Evolutionary conservation across 1,140 invertebrate species (phyloP).

Genomic region (Dinoponera quadriceps): DNA sequence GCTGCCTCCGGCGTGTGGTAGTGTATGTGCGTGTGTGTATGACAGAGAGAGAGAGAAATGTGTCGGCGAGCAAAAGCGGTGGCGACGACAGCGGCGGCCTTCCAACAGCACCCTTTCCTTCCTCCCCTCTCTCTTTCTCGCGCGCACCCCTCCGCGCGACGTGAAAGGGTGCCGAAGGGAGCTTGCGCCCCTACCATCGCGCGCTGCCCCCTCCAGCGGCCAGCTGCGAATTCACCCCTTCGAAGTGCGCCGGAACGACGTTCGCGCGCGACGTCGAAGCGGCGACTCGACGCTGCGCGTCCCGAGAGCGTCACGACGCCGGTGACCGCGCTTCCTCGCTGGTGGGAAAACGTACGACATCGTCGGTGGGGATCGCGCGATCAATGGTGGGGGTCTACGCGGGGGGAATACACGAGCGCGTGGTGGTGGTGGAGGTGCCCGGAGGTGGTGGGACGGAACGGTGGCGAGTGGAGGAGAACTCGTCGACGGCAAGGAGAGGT

Average conservation of each 20-base stretch:
- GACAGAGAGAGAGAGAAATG: slow-evolving; percentile 20
- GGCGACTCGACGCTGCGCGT: slow-evolving; percentile 31
- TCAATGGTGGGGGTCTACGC: background rate
- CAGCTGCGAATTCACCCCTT: slow-evolving; percentile 29
- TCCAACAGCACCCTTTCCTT: background rate
- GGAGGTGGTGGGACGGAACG: background rate
- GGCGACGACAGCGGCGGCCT: slow-evolving; percentile 22
- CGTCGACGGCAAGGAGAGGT: slow-evolving; percentile 83
- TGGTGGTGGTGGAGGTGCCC: slow-evolving; percentile 6
- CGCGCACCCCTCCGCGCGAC: background rate
- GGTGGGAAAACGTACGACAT: background rate
- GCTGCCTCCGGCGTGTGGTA: background rate
- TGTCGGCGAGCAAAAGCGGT: background rate
- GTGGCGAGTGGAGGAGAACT: slow-evolving; percentile 63
- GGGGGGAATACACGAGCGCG: background rate
- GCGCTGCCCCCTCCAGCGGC: background rate
- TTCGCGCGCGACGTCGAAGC: slow-evolving; percentile 64
- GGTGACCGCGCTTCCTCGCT: slow-evolving; percentile 2
- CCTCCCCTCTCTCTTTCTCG: background rate
- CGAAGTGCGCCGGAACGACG: slow-evolving; percentile 39
- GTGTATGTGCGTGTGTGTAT: no score
- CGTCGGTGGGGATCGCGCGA: slow-evolving; percentile 10
- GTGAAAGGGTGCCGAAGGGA: slow-evolving; percentile 25
- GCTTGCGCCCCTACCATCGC: slow-evolving; percentile 15
- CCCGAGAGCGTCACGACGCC: slow-evolving; percentile 42